phyloP scores from a whole-genome alignment of 2,797 vertebrate species.

The Phrynocephalus guinanensis region DNA sequence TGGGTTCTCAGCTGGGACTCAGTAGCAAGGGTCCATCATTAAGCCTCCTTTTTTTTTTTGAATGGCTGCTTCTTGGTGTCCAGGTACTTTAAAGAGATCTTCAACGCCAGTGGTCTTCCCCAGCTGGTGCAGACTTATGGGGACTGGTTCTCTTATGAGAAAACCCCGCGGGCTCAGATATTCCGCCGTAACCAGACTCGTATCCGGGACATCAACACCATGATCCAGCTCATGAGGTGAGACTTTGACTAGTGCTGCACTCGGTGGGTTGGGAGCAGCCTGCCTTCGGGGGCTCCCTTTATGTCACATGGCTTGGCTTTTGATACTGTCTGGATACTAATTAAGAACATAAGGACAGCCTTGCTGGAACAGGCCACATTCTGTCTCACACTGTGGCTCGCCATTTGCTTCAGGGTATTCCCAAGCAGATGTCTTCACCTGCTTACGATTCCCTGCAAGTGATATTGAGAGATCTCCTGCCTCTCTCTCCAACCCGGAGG shows the following conservation, averaged over 20 bases:
- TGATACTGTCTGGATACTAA: neutral
- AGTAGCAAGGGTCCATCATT: neutral
- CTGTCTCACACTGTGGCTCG: too few relatives aligned
- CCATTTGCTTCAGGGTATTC: too few relatives aligned
- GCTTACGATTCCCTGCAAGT: too few relatives aligned
- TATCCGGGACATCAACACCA: constrained; percentile 86
- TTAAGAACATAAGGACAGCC: too few relatives aligned
- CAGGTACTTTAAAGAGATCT: constrained; percentile 89
- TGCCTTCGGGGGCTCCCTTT: neutral
- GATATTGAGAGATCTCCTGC: too few relatives aligned
- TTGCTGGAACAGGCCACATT: too few relatives aligned
- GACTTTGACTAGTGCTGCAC: neutral
- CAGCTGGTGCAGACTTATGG: constrained; percentile 88
- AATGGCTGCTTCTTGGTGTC: neutral
- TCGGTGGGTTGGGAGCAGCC: neutral
- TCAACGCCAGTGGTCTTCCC: constrained; percentile 88
- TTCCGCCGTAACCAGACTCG: constrained; percentile 89
- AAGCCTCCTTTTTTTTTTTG: neutral
- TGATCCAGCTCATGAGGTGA: constrained; percentile 94
- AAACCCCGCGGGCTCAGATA: constrained; percentile 91
- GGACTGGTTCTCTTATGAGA: constrained; percentile 90
- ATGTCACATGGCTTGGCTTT: too few relatives aligned
- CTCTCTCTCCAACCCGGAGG: too few relatives aligned
- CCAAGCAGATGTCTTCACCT: too few relatives aligned
- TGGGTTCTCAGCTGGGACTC: neutral